Conservation (phyloP, 1,140 invertebrate species). For the Heliothis subflexa region DNA sequence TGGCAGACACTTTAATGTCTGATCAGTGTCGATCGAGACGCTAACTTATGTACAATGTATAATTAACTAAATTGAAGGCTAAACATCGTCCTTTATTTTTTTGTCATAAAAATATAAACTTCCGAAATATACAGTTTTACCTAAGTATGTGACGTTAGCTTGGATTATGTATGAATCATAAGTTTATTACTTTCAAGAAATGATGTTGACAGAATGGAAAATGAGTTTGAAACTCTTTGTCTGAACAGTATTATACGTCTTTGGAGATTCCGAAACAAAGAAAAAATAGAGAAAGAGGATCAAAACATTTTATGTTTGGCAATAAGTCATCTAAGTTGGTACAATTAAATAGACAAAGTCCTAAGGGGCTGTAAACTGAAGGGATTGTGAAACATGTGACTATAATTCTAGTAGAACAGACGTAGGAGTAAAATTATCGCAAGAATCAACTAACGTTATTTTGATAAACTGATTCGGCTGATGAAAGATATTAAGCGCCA, state of each 20-base stretch:
- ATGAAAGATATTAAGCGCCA: slow-evolving; percentile 52
- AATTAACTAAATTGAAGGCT: too few relatives aligned
- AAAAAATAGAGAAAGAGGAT: too few relatives aligned
- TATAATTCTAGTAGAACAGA: neutral
- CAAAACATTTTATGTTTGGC: too few relatives aligned
- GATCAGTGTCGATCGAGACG: neutral
- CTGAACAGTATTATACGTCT: too few relatives aligned
- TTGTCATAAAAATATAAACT: too few relatives aligned
- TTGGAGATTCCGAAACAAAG: too few relatives aligned
- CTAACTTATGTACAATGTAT: neutral
- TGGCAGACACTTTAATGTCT: neutral
- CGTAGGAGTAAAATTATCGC: slow-evolving; percentile 16
- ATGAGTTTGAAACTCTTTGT: slow-evolving; percentile 10
- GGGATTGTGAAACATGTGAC: neutral
- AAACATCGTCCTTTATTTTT: too few relatives aligned
- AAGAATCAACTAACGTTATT: slow-evolving; percentile 36
- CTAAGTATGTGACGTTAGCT: slow-evolving; percentile 11
- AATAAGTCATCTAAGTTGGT: too few relatives aligned
- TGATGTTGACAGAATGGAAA: slow-evolving; percentile 35
- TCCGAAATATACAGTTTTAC: neutral
- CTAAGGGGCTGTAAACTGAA: neutral
- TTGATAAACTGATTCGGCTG: slow-evolving; percentile 49
- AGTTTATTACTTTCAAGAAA: slow-evolving; percentile 53
- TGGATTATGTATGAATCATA: slow-evolving; percentile 55
- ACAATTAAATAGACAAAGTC: too few relatives aligned